Base-by-base conservation (phyloP, 2,797 vertebrate genomes). In the Rhadinocentrus ornatus region DNA sequence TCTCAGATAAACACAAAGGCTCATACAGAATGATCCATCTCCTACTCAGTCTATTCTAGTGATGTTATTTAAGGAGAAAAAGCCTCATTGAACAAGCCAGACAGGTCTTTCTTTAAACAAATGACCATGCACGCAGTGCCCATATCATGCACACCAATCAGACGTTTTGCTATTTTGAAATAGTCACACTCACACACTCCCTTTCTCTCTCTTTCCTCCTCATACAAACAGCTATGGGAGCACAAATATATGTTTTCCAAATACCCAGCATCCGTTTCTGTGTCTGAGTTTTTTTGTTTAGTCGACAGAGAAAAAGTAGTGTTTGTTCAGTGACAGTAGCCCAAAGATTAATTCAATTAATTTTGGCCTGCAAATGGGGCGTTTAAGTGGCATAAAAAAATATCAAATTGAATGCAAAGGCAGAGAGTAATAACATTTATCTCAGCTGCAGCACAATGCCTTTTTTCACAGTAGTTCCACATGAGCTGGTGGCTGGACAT, bases 291-390 rank as follows among this genome's bases (percentile, higher is more conserved):
- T 83, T 50, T 57, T 57, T 44, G 80, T 46, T 10, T 60, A 69
- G 61, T 74, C 62, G 34, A 64, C 75, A 64, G 53, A 72, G 69
- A 79, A 78, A 84, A 81, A 55, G 62, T 61, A 62, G 66, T n/a
- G 76, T 77, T 87, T 83, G 77, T 70, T 82, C 79, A 87, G 75
- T 86, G 75, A 71, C 84, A 90, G 84, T 76, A 82, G 66, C 80
- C 68, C 75, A 89, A 92, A 92, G 92, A 93, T 93, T 92, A 92
- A 93, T 94, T 93, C 79, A 81, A 86, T 89, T 94, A 92, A 93
- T 94, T 92, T 91, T 71, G 76, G 77, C 79, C 81, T 88, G 91
- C 93, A 94, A 94, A 94, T 92, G 88, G 89, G 90, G 81, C 91
- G 91, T 93, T 93, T 89, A 92, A 89, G 86, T 69, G 59, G 81